These are phyloP conservation scores for Dryoscopus gambensis DNA, from an alignment of 2,113 vertebrate species.

Conservation along the genomic window DNA sequence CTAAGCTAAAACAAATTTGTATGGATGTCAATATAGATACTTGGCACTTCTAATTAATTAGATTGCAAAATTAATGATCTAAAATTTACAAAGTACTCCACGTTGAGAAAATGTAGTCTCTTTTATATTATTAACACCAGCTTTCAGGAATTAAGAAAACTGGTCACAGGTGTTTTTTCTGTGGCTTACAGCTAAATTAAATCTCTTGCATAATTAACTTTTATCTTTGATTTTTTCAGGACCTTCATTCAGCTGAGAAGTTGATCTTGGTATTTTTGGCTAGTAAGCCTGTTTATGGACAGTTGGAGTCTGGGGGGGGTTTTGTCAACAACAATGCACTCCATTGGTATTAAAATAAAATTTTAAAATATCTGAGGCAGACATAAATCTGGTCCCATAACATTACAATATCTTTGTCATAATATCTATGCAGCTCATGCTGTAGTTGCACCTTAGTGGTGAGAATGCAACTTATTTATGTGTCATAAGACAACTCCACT, in stretches of 20 bases:
- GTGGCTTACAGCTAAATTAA: background rate
- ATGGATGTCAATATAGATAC: no score
- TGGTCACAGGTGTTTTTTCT: background rate
- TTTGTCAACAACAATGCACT: background rate
- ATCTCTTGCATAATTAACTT: background rate
- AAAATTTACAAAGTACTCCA: background rate
- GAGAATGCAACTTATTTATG: background rate
- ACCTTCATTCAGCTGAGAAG: background rate
- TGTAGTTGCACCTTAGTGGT: background rate
- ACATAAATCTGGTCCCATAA: background rate
- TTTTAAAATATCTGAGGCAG: background rate
- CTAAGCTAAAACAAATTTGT: background rate
- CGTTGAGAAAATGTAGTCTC: background rate
- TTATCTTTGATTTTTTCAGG: background rate
- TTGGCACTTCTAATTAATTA: background rate
- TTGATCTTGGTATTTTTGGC: background rate
- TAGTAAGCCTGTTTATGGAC: background rate
- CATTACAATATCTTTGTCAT: background rate
- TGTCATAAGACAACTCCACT: background rate
- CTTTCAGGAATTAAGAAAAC: background rate
- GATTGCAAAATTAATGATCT: background rate
- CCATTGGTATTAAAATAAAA: background rate
- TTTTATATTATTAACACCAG: background rate
- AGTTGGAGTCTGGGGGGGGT: accelerated
- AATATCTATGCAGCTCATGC: background rate